Evolutionary conservation across 64 coral and sea anemone species (phyloP), one percentile per base, ranked within the genome.

Genomic region (Montipora cactus): DNA sequence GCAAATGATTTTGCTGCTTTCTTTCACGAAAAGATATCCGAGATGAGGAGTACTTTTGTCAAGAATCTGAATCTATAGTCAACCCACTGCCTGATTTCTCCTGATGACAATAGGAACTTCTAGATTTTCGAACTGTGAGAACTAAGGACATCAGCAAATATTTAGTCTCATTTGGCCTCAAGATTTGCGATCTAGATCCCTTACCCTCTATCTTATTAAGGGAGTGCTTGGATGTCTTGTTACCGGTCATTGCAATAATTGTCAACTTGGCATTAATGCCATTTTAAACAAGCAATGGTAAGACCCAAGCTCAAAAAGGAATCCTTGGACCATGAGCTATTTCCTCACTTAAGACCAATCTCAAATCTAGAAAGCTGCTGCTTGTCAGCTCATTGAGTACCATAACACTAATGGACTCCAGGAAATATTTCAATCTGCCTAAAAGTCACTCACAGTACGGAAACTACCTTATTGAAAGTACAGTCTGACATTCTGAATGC

Each of bases 271-370:
- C 75, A 79, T 50, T 90, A 53, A 45, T 18, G 10, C 23, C 49
- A 84, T 21, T 51, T 92, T 66, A 92, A 88, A 80, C 46, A 87
- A 53, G 83, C 92, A 25, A 55, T 79, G 57, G 76, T 93, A 25
- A 68, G 47, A 66, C 92, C 92, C 6, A 92, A 67, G 77, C 92
- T 93, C 10, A 93, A 93, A 67, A 93, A 93, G 47, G 51, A 49
- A 3, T 77, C 28, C 37, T 37, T 93, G 5, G 67, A 68, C 74
- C 10, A 73, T 77, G 15, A 89, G 23, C 20, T 57, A 8, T 89
- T 70, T 66, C 50, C 81, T 13, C 68, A 72, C 19, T 92, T 86
- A 18, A 14, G 90, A 69, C 81, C 81, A 21, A 77, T 93, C 20
- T 93, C 83, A 48, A 88, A 88, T 47, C 59, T 72, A 93, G 72